These are phyloP conservation scores for Ommatoiulus sabulosus DNA, from an alignment of 2,888 invertebrate genomes.

Conservation along the genomic window DNA sequence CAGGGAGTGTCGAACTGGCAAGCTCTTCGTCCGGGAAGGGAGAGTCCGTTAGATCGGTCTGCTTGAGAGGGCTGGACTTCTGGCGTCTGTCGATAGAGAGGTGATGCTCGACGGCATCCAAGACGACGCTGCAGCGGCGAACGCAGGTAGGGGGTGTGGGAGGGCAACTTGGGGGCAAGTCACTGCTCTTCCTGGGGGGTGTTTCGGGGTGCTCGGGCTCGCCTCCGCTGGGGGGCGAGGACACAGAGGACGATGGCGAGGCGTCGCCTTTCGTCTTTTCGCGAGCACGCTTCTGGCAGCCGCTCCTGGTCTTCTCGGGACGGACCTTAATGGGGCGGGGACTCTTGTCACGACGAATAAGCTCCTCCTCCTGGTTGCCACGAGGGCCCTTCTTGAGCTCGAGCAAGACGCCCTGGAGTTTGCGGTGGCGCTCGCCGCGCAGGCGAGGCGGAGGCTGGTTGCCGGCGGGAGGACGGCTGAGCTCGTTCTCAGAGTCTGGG, in stretches of 20 bases:
- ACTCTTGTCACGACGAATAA: neutral
- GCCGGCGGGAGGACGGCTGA: neutral
- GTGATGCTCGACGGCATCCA: conserved; percentile 38
- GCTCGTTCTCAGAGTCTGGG: conserved; percentile 23
- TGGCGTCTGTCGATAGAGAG: neutral
- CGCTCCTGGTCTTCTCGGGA: neutral
- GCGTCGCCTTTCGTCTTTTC: conserved; percentile 1
- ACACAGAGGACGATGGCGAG: neutral
- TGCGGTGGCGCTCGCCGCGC: neutral
- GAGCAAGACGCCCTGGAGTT: neutral
- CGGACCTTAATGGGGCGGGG: neutral
- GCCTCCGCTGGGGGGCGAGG: neutral
- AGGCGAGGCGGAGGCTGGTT: neutral
- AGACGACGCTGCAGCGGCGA: conserved; percentile 12
- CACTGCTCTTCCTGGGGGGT: neutral
- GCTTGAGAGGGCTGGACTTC: neutral
- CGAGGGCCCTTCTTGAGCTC: neutral
- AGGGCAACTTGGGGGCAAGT: neutral
- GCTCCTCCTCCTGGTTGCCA: neutral
- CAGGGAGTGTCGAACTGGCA: too few species aligned
- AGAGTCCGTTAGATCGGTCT: neutral
- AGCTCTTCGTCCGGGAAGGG: too few species aligned
- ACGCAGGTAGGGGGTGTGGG: conserved; percentile 27
- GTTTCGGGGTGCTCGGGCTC: neutral
- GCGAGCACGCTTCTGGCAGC: neutral